Percentiles rank a stretch among this genome's conserved stretches.
Evolutionary conservation across 1,140 invertebrate genomes (phyloP).

Genomic region (Diorhabda sublineata): DNA sequence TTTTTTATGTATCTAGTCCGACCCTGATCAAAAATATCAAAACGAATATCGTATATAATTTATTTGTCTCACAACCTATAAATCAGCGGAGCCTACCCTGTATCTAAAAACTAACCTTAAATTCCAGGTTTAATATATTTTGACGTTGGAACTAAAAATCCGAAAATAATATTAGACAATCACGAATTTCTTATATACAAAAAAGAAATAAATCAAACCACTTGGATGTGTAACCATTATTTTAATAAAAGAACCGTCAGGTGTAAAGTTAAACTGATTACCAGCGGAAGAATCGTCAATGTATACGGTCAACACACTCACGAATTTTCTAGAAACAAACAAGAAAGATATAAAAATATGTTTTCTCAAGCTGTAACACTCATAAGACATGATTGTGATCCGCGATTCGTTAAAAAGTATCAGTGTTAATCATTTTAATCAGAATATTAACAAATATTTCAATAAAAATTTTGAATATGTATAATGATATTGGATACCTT

Average conservation of each 20-base stretch:
- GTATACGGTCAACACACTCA: conserved; percentile 32
- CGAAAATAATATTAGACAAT: conserved; percentile 34
- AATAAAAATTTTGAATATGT: too few species aligned
- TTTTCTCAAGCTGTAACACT: conserved; percentile 26
- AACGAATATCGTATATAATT: too few species aligned
- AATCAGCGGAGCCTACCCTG: too few species aligned
- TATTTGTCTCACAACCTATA: too few species aligned
- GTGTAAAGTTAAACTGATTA: conserved; percentile 33
- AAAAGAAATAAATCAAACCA: conserved; percentile 27
- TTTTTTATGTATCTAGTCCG: too few species aligned
- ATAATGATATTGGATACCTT: too few species aligned
- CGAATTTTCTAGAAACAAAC: conserved; percentile 17
- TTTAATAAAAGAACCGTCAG: conserved; percentile 28
- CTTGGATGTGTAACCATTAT: conserved; percentile 29
- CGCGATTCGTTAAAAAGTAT: too few species aligned
- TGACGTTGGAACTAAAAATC: conserved; percentile 34
- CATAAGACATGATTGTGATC: conserved; percentile 10
- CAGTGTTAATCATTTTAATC: too few species aligned
- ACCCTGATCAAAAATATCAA: too few species aligned
- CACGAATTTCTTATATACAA: conserved; percentile 31
- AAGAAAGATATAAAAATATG: conserved; percentile 27
- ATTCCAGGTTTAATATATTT: conserved; percentile 32
- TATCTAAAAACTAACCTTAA: background rate
- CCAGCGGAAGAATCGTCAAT: conserved; percentile 28
- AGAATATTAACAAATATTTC: too few species aligned